A percentile compares a stretch with the other conserved stretches of the same genome.
Evolutionary conservation across 2,888 invertebrate genomes (phyloP).

Genomic region (Choreutis nemorana): DNA sequence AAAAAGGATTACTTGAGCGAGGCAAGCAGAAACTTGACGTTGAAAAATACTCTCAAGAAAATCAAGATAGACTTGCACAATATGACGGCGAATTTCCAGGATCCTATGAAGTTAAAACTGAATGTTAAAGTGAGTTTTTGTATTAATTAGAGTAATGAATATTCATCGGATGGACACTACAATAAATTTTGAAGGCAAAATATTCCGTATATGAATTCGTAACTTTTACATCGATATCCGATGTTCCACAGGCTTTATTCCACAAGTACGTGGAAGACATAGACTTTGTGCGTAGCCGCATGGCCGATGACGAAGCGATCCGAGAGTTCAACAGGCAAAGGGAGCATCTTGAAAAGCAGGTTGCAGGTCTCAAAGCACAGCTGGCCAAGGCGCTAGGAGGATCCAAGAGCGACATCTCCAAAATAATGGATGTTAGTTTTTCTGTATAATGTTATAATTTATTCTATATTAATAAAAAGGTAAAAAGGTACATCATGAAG

Average conservation of each 20-base stretch:
- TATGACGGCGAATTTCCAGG: constrained; percentile 80
- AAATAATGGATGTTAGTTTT: constrained; percentile 69
- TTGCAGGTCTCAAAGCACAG: constrained; percentile 39
- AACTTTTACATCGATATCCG: constrained; percentile 8
- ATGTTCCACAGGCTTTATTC: constrained; percentile 61
- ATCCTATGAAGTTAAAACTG: constrained; percentile 70
- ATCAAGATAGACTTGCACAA: constrained; percentile 85
- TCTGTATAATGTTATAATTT: too few relatives aligned
- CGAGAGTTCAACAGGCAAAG: constrained; percentile 82
- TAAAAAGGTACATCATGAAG: not conserved
- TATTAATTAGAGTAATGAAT: not conserved
- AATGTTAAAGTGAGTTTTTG: constrained; percentile 52
- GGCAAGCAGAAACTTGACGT: constrained; percentile 65
- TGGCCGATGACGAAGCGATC: constrained; percentile 75
- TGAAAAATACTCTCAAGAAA: constrained; percentile 72
- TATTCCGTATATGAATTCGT: constrained; percentile 19
- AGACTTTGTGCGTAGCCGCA: constrained; percentile 71
- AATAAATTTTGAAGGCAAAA: not conserved
- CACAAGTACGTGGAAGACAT: constrained; percentile 77
- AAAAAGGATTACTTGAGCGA: constrained; percentile 76
- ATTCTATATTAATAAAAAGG: not conserved
- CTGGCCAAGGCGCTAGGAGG: constrained; percentile 41
- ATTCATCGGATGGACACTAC: not conserved
- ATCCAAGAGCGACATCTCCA: constrained; percentile 65
- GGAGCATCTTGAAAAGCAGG: constrained; percentile 77